Evolutionary conservation across 2,888 invertebrate species (phyloP).

Genomic region (Zonitis immaculata): DNA sequence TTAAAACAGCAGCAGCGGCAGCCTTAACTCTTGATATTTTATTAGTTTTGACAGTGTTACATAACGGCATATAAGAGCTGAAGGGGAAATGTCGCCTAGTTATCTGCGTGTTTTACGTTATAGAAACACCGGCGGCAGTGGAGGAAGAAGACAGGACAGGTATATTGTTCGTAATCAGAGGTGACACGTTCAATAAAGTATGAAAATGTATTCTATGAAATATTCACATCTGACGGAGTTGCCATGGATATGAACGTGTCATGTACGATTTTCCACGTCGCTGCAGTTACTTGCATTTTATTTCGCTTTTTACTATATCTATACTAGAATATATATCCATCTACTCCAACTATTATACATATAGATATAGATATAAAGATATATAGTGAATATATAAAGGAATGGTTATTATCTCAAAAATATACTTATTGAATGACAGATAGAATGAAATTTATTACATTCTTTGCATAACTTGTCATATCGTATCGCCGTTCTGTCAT

Average conservation of each 20-base stretch:
- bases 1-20: conserved; percentile 14
- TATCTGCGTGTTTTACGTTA: conserved; percentile 34
- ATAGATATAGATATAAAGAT: too few species aligned
- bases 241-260: conserved; percentile 49
- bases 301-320: conserved; percentile 26
- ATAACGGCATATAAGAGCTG: conserved; percentile 10
- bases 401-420: not conserved
- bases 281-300: conserved; percentile 41
- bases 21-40: conserved; percentile 23
- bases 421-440: not conserved
- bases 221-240: conserved; percentile 50
- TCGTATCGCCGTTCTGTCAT: not conserved
- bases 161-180: conserved; percentile 51
- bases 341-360: too few species aligned
- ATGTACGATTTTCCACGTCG: conserved; percentile 48
- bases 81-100: conserved; percentile 28
- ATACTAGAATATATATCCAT: too few species aligned
- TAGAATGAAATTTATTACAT: conserved; percentile 48
- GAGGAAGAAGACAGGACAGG: conserved; percentile 40
- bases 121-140: conserved; percentile 27
- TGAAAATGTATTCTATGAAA: conserved; percentile 53
- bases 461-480: conserved; percentile 32
- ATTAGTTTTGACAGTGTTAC: conserved; percentile 29
- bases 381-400: too few species aligned
- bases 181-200: conserved; percentile 53